Conservation (phyloP, 2,113 vertebrate genomes). For the Peucedramus taeniatus region DNA sequence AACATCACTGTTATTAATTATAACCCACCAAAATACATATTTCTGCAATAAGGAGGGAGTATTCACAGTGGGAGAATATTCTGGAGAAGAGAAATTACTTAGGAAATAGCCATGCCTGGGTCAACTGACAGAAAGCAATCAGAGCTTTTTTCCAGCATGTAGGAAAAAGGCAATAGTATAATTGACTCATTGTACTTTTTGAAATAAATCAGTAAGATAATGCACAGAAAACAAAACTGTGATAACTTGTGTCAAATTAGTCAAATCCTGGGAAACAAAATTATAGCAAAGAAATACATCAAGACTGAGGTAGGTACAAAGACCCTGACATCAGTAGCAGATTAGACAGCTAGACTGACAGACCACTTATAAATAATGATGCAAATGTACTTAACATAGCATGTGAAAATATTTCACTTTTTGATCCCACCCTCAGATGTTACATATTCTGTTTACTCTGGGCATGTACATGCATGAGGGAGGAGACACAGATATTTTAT, state of each 20-base stretch:
- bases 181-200: neutral
- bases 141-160: neutral
- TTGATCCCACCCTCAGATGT: neutral
- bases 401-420: neutral
- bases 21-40: neutral
- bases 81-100: conserved; percentile 23
- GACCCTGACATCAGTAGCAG: neutral
- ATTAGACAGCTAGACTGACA: neutral
- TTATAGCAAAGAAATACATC: neutral
- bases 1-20: conserved; percentile 24
- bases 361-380: neutral
- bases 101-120: neutral
- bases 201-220: neutral
- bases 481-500: neutral
- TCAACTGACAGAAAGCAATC: conserved; percentile 35
- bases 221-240: neutral
- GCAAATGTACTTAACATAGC: neutral
- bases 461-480: neutral
- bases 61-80: neutral
- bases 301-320: neutral
- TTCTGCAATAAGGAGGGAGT: neutral
- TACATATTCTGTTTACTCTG: neutral
- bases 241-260: neutral
- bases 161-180: neutral
- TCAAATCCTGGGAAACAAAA: neutral